Base-by-base conservation (phyloP, 2,113 vertebrate species). In the Bombycilla garrulus region DNA sequence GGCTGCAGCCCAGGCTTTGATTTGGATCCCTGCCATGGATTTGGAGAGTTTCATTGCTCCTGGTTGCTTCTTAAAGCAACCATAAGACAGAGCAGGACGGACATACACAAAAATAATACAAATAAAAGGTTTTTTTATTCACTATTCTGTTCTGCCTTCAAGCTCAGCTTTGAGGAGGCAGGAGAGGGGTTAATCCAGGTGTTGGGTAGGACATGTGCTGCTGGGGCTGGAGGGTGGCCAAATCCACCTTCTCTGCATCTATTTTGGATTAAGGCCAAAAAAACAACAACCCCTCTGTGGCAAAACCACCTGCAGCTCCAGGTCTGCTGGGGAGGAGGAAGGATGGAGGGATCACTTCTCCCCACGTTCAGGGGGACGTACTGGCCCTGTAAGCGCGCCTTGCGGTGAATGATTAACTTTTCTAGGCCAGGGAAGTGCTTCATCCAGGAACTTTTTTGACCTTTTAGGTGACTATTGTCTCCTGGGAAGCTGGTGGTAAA, bases 241-340 rank as follows among this genome's bases (percentile, higher is more conserved):
- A 65, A 86, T 90, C 81, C 69, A 93, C 94, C 84, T 84, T 95
- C 70, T 87, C 70, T 83, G 83, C 94, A 86, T 96, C 94, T 93
- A 90, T 60, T 95, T 85, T 86, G 95, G 96, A 88, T 79, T 82
- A 57, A 86, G 67, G 77, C 91, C 93, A 69, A 53, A 81, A 83
- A 89, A 77, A 11, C 12, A 95, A 56, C 51, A 26, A 62, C 78
- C 61, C 60, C 60, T 78, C 56, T 3, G 5, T 92, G 76, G 89
- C 81, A 81, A 86, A 94, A 73, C 86, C 93, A 92, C 96, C 94
- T 94, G 94, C 67, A 82, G 81, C 78, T 86, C 48, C 12, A 15
- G 61, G 54, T 76, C 65, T 81, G 69, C 35, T 1, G 89, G 54
- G 66, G 36, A 82, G 36, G 47, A 51, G 44, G 70, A 67, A 40